Evolutionary conservation across 1,140 invertebrate genomes (phyloP).

Genomic region (Himalopsyche phryganea): DNA sequence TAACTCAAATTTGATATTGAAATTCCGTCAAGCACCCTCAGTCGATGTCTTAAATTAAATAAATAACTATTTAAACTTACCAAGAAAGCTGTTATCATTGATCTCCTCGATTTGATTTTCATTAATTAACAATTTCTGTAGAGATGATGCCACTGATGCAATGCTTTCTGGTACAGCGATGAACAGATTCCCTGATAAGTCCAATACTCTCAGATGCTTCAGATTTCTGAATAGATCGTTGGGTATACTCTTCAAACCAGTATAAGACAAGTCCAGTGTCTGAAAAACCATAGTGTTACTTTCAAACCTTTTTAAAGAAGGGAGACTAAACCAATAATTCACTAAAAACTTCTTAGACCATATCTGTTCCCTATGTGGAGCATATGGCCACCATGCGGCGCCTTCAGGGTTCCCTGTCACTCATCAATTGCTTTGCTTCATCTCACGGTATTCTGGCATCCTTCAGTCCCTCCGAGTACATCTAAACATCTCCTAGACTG

Average conservation of each 20-base stretch:
- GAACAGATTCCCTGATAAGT: slow-evolving; percentile 57
- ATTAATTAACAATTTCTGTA: slow-evolving; percentile 56
- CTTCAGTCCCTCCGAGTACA: too few species aligned
- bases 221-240: slow-evolving; percentile 46
- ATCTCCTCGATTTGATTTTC: slow-evolving; percentile 56
- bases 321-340: neutral
- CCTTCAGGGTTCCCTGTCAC: too few species aligned
- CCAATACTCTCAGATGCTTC: slow-evolving; percentile 49
- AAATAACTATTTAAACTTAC: slow-evolving; percentile 36
- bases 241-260: slow-evolving; percentile 52
- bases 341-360: neutral
- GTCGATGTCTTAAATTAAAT: too few species aligned
- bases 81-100: slow-evolving; percentile 54
- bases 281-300: slow-evolving; percentile 37
- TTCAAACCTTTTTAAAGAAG: neutral
- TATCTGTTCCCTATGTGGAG: too few species aligned
- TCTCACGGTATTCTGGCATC: too few species aligned
- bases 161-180: slow-evolving; percentile 54
- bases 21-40: too few species aligned
- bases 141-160: slow-evolving; percentile 45
- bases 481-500: too few species aligned
- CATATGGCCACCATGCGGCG: too few species aligned
- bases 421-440: too few species aligned
- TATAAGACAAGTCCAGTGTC: slow-evolving; percentile 58
- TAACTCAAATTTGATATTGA: too few species aligned